Percentiles rank a stretch among this genome's conserved stretches.
Conservation (phyloP, 2,888 invertebrate genomes). For the Drosophila rellima region DNA sequence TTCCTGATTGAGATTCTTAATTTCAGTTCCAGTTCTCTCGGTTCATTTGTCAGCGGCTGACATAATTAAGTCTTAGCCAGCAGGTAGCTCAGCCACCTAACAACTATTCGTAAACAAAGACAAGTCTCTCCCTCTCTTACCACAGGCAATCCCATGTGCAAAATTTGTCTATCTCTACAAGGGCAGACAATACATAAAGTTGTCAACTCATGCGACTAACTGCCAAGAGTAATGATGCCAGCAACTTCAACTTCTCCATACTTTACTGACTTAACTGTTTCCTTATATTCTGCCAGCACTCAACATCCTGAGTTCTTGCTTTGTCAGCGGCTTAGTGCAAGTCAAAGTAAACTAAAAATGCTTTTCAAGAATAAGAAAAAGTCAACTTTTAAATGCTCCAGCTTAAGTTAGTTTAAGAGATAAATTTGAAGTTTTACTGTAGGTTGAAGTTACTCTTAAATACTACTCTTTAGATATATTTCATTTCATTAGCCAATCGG, state of each 20-base stretch:
- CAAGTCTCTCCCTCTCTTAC: conserved; percentile 21
- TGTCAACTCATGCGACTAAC: conserved; percentile 70
- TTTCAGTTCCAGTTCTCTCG: conserved; percentile 31
- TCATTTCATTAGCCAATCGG: too few relatives aligned
- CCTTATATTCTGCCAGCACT: conserved; percentile 6
- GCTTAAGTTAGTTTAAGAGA: too few relatives aligned
- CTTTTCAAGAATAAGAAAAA: conserved; percentile 34
- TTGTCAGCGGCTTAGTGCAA: conserved; percentile 76
- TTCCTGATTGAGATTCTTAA: conserved; percentile 62
- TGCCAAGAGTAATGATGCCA: conserved; percentile 76
- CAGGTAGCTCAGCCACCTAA: conserved; percentile 44
- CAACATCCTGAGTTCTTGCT: conserved; percentile 46
- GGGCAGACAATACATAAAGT: conserved; percentile 71
- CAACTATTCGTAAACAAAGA: neutral
- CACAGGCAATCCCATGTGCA: conserved; percentile 71
- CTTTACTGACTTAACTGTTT: conserved; percentile 6
- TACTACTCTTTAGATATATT: too few relatives aligned
- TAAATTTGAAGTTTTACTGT: too few relatives aligned
- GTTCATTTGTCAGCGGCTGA: conserved; percentile 73
- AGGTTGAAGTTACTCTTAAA: too few relatives aligned
- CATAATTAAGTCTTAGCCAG: conserved; percentile 76
- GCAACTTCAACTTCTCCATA: conserved; percentile 17
- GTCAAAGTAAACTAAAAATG: conserved; percentile 73
- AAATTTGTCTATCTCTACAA: conserved; percentile 70
- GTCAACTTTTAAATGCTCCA: too few relatives aligned